A percentile compares a stretch with the other conserved stretches of the same genome.
These are phyloP conservation scores for Toxotes chatareus DNA, from an alignment of 2,113 vertebrate genomes.

Conservation along the genomic window DNA sequence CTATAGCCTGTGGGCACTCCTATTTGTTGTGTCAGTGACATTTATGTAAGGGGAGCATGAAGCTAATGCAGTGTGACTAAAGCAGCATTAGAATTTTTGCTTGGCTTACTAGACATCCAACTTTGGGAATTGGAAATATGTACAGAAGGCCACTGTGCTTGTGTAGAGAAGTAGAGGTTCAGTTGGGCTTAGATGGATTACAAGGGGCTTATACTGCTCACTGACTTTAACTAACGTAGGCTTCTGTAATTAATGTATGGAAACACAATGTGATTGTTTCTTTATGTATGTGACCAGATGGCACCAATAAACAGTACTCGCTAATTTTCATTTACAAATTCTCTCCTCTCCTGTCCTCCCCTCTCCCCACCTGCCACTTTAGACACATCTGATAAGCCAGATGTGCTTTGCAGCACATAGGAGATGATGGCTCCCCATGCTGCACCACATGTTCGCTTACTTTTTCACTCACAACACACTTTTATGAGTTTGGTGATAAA, in stretches of 20 bases:
- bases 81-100: conserved; percentile 53
- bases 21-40: conserved; percentile 68
- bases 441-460: conserved; percentile 30
- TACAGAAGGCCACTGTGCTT: conserved; percentile 2
- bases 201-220: conserved; percentile 51
- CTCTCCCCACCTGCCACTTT: conserved; percentile 44
- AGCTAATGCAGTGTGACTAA: conserved; percentile 68
- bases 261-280: conserved; percentile 43
- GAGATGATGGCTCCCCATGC: conserved; percentile 22
- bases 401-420: conserved; percentile 29
- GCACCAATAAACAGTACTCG: conserved; percentile 20
- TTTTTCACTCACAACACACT: conserved; percentile 25
- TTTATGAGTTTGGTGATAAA: conserved; percentile 50
- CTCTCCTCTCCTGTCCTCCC: background rate
- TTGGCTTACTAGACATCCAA: conserved; percentile 26
- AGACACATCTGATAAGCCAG: conserved; percentile 58
- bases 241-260: conserved; percentile 41
- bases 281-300: conserved; percentile 31
- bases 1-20: conserved; percentile 48
- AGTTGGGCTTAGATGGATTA: conserved; percentile 57
- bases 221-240: conserved; percentile 44
- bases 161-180: background rate
- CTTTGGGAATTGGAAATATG: conserved; percentile 44
- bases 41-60: conserved; percentile 59
- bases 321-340: conserved; percentile 16